Conservation (phyloP, 1,140 invertebrate species). For the Drosophila mayri region DNA sequence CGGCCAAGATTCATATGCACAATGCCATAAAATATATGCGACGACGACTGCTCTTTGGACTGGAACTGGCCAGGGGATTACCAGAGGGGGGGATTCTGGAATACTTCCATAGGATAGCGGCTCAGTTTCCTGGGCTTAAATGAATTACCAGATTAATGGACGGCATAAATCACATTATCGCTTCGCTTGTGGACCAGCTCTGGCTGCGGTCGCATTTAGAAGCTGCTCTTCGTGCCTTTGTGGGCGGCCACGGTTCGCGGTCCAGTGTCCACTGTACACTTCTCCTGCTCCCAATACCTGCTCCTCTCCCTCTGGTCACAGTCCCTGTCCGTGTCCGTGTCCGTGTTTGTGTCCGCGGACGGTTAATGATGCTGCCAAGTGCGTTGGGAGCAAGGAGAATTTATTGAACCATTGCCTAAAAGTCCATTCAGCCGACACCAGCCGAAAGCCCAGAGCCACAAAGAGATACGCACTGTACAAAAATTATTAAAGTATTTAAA, state of each 20-base stretch:
- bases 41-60: constrained; percentile 1
- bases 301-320: neutral
- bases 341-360: constrained; percentile 53
- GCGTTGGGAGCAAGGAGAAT: constrained; percentile 69
- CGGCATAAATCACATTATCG: constrained; percentile 85
- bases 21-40: constrained; percentile 80
- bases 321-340: constrained; percentile 28
- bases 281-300: constrained; percentile 16
- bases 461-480: neutral
- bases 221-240: constrained; percentile 72
- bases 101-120: constrained; percentile 40
- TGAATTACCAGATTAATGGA: constrained; percentile 85
- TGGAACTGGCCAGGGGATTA: neutral
- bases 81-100: constrained; percentile 9
- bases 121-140: constrained; percentile 81
- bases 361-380: constrained; percentile 73
- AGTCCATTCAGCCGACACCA: constrained; percentile 67
- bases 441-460: constrained; percentile 26
- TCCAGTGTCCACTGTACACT: constrained; percentile 8
- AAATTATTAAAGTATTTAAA: neutral
- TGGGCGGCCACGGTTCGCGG: constrained; percentile 62
- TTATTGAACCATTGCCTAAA: constrained; percentile 84
- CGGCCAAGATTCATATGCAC: constrained; percentile 78
- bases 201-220: constrained; percentile 71
- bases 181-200: constrained; percentile 75